These are phyloP conservation scores for Platyscapa corneri DNA, from an alignment of 1,140 invertebrate genomes.

Conservation along the genomic window DNA sequence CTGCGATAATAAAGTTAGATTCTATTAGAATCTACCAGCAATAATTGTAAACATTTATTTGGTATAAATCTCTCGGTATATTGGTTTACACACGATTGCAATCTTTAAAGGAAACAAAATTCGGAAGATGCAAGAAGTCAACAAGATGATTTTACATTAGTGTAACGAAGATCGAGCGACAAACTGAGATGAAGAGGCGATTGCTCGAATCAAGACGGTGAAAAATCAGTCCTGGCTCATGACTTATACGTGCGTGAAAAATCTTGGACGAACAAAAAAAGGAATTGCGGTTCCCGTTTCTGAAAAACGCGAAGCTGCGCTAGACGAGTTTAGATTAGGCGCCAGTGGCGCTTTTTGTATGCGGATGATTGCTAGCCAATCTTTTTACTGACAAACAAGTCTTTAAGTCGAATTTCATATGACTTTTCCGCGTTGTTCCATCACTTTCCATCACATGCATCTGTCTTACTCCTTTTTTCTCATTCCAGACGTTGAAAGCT, in stretches of 20 bases:
- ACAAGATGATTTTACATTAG: too few relatives aligned
- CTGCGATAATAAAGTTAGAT: too few relatives aligned
- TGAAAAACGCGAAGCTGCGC: constrained; percentile 5
- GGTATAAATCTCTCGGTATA: too few relatives aligned
- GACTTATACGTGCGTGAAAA: background rate
- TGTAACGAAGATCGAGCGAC: background rate
- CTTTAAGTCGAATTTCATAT: constrained; percentile 43
- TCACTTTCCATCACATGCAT: background rate
- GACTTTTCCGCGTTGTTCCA: background rate
- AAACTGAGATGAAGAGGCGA: constrained; percentile 4
- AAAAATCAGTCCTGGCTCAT: constrained; percentile 15
- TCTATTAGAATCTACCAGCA: too few relatives aligned
- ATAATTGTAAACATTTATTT: too few relatives aligned
- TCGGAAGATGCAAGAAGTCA: background rate
- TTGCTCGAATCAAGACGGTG: background rate
- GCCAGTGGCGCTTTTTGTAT: background rate
- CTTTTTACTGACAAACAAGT: constrained; percentile 42
- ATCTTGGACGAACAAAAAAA: background rate
- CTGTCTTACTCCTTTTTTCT: background rate
- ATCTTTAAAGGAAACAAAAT: background rate
- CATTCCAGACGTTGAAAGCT: background rate
- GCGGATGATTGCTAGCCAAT: constrained; percentile 3
- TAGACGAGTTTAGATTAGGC: constrained; percentile 10
- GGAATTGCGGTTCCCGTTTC: constrained; percentile 18
- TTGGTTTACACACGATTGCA: too few relatives aligned